A percentile compares a stretch with the other conserved stretches of the same genome.
Conservation (phyloP, 2,113 vertebrate species). For the Bombycilla garrulus region DNA sequence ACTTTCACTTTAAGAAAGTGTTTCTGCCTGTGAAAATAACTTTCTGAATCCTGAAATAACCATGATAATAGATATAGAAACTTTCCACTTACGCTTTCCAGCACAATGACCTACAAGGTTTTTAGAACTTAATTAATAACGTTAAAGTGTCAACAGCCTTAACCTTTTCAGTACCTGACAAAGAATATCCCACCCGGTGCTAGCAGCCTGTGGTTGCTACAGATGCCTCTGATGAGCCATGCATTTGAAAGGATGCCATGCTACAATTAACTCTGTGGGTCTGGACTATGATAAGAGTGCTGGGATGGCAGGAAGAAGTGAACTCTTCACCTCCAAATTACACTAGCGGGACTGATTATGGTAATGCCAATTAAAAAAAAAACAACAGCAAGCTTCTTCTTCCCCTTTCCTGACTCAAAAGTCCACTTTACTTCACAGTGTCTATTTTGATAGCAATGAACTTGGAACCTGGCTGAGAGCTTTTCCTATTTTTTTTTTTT, state of each 20-base stretch:
- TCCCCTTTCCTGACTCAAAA: neutral
- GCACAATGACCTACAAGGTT: neutral
- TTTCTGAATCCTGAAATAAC: neutral
- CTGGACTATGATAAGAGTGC: neutral
- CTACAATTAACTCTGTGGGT: neutral
- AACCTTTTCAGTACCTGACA: neutral
- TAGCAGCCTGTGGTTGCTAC: neutral
- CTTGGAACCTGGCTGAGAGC: neutral
- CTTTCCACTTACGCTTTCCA: neutral
- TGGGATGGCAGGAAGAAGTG: neutral
- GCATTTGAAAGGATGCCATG: neutral
- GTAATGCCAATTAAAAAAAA: neutral
- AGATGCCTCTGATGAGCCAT: neutral
- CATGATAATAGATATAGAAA: neutral
- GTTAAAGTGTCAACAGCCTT: neutral
- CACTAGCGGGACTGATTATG: neutral
- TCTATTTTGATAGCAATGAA: neutral
- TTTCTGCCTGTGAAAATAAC: neutral
- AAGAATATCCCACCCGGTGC: neutral
- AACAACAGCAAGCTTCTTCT: neutral
- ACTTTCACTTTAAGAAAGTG: neutral
- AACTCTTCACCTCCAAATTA: neutral
- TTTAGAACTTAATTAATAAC: neutral
- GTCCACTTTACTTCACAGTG: neutral
- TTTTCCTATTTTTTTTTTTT: neutral